Percentiles rank a stretch among this genome's conserved stretches.
Conservation (phyloP, 2,113 vertebrate genomes). For the Thinocorus orbignyianus region DNA sequence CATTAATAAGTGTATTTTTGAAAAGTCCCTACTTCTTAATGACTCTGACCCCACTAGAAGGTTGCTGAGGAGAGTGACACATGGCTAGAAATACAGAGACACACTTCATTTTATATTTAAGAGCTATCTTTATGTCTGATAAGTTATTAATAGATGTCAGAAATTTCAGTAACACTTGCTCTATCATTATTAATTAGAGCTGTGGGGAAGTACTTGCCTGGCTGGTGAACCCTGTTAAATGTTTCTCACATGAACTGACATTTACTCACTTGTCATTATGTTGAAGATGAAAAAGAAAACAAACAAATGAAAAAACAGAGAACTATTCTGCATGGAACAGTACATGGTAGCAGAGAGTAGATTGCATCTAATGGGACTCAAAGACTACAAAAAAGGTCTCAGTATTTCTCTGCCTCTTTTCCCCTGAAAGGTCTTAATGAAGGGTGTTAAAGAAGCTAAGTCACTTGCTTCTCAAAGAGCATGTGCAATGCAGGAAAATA, state of each 20-base stretch:
- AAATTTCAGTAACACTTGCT: constrained; percentile 19
- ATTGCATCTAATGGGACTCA: not conserved
- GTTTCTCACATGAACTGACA: not conserved
- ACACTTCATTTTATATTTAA: not conserved
- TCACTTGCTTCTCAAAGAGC: not conserved
- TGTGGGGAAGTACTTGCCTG: not conserved
- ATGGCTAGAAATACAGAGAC: not conserved
- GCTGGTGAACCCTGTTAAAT: not conserved
- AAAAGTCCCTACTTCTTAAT: not conserved
- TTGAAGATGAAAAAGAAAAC: not conserved
- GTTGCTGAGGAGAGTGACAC: not conserved
- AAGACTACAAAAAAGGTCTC: not conserved
- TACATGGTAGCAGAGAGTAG: not conserved
- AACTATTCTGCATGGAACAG: not conserved
- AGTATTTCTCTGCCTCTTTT: not conserved
- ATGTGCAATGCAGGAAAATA: not conserved
- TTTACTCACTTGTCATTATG: not conserved
- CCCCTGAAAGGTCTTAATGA: not conserved
- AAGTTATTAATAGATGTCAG: constrained; percentile 17
- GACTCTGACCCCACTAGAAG: not conserved
- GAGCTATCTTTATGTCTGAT: not conserved
- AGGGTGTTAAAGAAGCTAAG: not conserved
- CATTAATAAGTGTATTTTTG: not conserved
- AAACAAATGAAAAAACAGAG: not conserved
- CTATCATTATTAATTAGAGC: constrained; percentile 1